Base-by-base conservation (phyloP, 2,797 vertebrate species). In the Macrochelys suwanniensis region DNA sequence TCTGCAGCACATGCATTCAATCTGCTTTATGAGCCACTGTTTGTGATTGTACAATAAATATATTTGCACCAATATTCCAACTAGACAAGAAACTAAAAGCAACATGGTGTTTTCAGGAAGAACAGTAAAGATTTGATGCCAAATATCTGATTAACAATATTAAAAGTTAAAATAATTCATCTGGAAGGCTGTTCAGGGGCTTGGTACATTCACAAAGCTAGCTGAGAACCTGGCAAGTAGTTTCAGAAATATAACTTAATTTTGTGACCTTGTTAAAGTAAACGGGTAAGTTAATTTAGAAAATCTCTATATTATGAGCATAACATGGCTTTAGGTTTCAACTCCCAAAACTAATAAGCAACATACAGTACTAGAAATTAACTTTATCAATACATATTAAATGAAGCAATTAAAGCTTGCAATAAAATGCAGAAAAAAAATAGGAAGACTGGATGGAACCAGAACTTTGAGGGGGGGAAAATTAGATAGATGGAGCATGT, bases 181-280 rank as follows among this genome's bases (percentile, higher is more conserved):
- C 53, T n/a, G 54, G 42, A 56, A 77, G 45, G 9, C 51, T 74
- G 33, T 15, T 71, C 45, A 31, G 7, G 7, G 74, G 87, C 31
- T 82, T 76, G 78, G 23, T 21, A 74, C 37, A 31, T 11, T 89
- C 57, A 17, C 57, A 65, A 80, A 59, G 17, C n/a, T 6, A 45
- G 16, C 51, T 83, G 79, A 95, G 82, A n/a, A 92, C 57, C 71
- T 81, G 57, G 71, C n/a, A 94, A 89, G 11, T 82, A 47, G 50
- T 89, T 76, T 81, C 53, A 85, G 56, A 94, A 96, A 87, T 78
- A 81, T 11, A 77, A 11, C 15, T 82, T 56, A 71, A 45, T 80
- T 93, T 91, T 91, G 57, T 84, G 82, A 89, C 51, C 65, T 54
- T 37, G 82, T 57, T 19, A n/a, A 95, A 94, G 91, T 74, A 61